phyloP scores from a whole-genome alignment of 2,888 invertebrate species.

The Pollenia amentaria region DNA sequence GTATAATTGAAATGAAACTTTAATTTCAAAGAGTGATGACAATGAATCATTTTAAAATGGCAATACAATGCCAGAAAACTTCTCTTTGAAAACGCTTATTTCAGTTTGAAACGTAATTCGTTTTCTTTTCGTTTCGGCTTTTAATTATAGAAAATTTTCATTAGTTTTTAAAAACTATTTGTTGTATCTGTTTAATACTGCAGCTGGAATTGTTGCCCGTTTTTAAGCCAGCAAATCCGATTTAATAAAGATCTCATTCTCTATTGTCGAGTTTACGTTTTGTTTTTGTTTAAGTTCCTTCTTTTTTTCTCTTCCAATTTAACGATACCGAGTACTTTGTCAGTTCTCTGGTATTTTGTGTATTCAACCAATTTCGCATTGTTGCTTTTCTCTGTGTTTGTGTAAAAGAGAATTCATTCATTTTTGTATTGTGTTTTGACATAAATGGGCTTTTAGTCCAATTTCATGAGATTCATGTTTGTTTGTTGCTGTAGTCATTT shows the following conservation, averaged over 20 bases:
- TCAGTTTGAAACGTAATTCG: background rate
- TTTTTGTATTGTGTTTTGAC: conserved; percentile 73
- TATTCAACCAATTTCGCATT: conserved; percentile 62
- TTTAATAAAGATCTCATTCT: conserved; percentile 39
- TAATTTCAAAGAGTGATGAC: too few species aligned
- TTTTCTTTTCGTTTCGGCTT: background rate
- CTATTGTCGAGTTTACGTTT: conserved; percentile 49
- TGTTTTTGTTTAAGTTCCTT: conserved; percentile 48
- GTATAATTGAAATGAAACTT: too few species aligned
- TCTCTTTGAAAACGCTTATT: background rate
- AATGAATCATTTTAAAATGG: too few species aligned
- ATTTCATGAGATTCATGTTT: conserved; percentile 57
- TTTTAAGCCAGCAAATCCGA: conserved; percentile 52
- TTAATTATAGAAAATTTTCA: background rate
- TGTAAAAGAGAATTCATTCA: conserved; percentile 45
- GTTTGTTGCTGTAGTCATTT: conserved; percentile 47
- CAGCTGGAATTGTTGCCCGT: conserved; percentile 1
- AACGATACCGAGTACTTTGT: conserved; percentile 26
- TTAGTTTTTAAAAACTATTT: conserved; percentile 8
- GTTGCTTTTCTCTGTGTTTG: conserved; percentile 24
- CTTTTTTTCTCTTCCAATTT: background rate
- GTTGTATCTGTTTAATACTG: background rate
- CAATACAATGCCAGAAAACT: background rate
- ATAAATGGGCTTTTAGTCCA: conserved; percentile 74
- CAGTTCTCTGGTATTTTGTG: conserved; percentile 49